phyloP scores from a whole-genome alignment of 1,140 invertebrate genomes.

The Zaprionus inermis region DNA sequence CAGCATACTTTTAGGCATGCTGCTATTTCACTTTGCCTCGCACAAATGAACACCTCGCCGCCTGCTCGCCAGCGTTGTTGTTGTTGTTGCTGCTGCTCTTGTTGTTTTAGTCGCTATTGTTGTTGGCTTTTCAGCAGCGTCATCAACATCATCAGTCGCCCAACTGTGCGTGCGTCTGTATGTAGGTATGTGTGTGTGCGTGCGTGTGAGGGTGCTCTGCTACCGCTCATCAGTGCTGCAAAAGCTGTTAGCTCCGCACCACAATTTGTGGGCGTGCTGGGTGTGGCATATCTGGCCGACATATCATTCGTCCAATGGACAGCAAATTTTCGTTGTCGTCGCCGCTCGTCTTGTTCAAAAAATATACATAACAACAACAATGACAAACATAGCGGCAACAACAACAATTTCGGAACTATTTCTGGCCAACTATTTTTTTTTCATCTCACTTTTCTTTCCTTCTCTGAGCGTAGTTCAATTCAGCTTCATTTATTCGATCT shows the following conservation, averaged over 20 bases:
- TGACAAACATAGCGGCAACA: conserved; percentile 1
- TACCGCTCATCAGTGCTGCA: conserved; percentile 66
- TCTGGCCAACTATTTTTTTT: conserved; percentile 7
- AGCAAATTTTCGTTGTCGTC: conserved; percentile 54
- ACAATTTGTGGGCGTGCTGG: conserved; percentile 79
- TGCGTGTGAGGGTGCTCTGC: background rate
- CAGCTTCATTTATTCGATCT: conserved; percentile 39
- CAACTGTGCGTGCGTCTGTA: conserved; percentile 20
- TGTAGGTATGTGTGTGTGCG: background rate
- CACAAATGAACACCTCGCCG: conserved; percentile 76
- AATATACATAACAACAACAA: conserved; percentile 22
- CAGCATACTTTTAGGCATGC: conserved; percentile 80
- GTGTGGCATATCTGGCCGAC: conserved; percentile 74
- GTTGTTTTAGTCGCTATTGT: conserved; percentile 31
- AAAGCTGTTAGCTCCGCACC: conserved; percentile 73
- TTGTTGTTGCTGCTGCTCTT: background rate
- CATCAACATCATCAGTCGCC: conserved; percentile 60
- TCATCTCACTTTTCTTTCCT: background rate
- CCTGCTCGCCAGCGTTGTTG: conserved; percentile 11
- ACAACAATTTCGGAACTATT: conserved; percentile 24
- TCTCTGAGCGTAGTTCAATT: conserved; percentile 39
- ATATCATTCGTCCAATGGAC: conserved; percentile 72
- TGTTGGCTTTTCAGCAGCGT: conserved; percentile 59
- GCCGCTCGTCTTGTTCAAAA: conserved; percentile 25
- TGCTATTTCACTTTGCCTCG: conserved; percentile 79